These are phyloP conservation scores for Sylvilagus floridanus DNA, from an alignment of 2,797 vertebrate species.

Conservation along the genomic window DNA sequence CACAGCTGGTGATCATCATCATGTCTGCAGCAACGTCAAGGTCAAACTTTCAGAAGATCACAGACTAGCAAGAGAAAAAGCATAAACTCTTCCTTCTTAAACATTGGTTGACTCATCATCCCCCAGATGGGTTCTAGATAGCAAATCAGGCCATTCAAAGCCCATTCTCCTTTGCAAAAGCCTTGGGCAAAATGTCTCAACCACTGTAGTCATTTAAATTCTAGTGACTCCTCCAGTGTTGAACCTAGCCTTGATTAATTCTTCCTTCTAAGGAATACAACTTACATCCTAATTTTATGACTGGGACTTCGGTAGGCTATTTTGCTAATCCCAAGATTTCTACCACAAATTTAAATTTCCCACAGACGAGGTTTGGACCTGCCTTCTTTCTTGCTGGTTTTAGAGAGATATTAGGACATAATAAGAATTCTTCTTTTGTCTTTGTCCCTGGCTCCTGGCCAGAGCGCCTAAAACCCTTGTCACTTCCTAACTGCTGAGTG, in stretches of 20 bases:
- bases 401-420: not conserved
- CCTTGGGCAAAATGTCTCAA: slow-evolving; percentile 39
- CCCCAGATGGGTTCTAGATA: not conserved
- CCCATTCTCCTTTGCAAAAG: not conserved
- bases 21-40: not conserved
- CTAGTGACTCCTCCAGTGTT: not conserved
- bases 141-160: not conserved
- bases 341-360: slow-evolving; percentile 48
- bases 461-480: not conserved
- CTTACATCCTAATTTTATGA: slow-evolving; percentile 3
- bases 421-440: not conserved
- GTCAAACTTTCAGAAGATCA: not conserved
- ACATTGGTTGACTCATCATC: not conserved
- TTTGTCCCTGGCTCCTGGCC: not conserved
- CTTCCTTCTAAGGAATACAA: not conserved
- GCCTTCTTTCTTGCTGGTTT: slow-evolving; percentile 36
- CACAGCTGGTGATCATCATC: not conserved
- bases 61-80: not conserved
- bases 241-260: not conserved
- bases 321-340: slow-evolving; percentile 26
- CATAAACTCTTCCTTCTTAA: not conserved
- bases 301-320: not conserved
- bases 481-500: not conserved
- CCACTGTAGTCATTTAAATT: slow-evolving; percentile 21
- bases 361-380: not conserved